Percentiles rank a stretch among this genome's conserved stretches.
Evolutionary conservation across 2,888 invertebrate genomes (phyloP).

Genomic region (Habrosyne pyritoides): DNA sequence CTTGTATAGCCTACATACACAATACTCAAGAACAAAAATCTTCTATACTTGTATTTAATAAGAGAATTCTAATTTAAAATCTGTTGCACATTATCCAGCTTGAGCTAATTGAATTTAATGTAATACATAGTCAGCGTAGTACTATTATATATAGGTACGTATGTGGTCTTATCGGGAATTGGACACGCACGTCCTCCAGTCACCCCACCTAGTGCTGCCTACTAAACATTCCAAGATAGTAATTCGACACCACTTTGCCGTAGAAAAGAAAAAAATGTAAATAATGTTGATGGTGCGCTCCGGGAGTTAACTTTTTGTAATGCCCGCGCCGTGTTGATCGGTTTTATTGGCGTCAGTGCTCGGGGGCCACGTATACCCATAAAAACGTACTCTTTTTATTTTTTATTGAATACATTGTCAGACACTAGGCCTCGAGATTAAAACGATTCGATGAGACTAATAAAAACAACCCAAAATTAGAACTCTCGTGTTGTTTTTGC

Average conservation of each 20-base stretch:
- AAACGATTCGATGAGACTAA: conserved; percentile 49
- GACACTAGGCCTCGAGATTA: conserved; percentile 60
- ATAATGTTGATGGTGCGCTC: conserved; percentile 67
- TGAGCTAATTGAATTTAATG: no score
- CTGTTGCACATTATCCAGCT: no score
- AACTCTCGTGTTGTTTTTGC: conserved; percentile 35
- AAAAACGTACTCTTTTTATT: conserved; percentile 57
- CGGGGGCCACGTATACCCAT: conserved; percentile 56
- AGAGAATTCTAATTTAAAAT: no score
- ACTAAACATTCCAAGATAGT: conserved; percentile 75
- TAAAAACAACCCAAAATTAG: conserved; percentile 53
- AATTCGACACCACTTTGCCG: conserved; percentile 72
- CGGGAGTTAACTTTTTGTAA: conserved; percentile 59
- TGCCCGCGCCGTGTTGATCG: conserved; percentile 52
- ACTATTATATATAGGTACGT: background rate
- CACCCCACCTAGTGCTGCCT: conserved; percentile 42
- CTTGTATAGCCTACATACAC: no score
- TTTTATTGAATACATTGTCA: conserved; percentile 61
- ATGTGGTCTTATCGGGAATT: conserved; percentile 31
- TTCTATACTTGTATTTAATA: no score
- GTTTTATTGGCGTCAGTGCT: conserved; percentile 64
- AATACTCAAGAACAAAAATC: no score
- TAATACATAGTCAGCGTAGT: background rate
- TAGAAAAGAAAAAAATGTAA: conserved; percentile 67
- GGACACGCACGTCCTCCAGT: conserved; percentile 44